phyloP scores from a whole-genome alignment of 1,140 invertebrate species.

The Drosophila pachea region DNA sequence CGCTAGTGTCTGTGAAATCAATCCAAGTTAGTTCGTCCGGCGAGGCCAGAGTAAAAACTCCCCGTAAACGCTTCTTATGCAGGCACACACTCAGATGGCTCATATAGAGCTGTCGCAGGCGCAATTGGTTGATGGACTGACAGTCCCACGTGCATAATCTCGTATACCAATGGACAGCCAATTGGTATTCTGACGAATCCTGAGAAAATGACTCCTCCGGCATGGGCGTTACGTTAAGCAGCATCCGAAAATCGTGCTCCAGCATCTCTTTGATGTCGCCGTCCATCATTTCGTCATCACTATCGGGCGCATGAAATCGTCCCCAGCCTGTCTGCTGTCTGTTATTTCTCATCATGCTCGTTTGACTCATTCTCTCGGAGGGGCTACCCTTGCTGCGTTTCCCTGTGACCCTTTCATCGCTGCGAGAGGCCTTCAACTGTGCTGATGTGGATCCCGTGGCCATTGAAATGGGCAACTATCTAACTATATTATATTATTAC shows the following conservation, averaged over 20 bases:
- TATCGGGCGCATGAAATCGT: background rate
- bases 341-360: background rate
- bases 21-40: slow-evolving; percentile 34
- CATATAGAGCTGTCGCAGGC: slow-evolving; percentile 59
- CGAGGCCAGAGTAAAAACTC: slow-evolving; percentile 44
- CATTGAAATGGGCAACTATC: background rate
- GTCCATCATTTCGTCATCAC: background rate
- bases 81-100: slow-evolving; percentile 60
- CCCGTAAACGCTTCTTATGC: slow-evolving; percentile 45
- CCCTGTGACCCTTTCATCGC: background rate
- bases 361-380: too few species aligned
- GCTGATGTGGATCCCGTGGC: background rate
- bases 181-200: slow-evolving; percentile 18
- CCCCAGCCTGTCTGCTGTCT: background rate
- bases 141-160: slow-evolving; percentile 44
- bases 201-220: slow-evolving; percentile 46
- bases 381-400: too few species aligned
- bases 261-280: slow-evolving; percentile 18
- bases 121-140: slow-evolving; percentile 37
- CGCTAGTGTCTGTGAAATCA: slow-evolving; percentile 52
- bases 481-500: too few species aligned
- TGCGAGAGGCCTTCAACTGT: background rate
- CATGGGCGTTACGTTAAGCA: slow-evolving; percentile 36
- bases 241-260: slow-evolving; percentile 38
- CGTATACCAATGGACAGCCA: slow-evolving; percentile 49